Evolutionary conservation across 37 sponge, comb jelly and placozoan species (phyloP).

Genomic region (Lycopodina hypogea): DNA sequence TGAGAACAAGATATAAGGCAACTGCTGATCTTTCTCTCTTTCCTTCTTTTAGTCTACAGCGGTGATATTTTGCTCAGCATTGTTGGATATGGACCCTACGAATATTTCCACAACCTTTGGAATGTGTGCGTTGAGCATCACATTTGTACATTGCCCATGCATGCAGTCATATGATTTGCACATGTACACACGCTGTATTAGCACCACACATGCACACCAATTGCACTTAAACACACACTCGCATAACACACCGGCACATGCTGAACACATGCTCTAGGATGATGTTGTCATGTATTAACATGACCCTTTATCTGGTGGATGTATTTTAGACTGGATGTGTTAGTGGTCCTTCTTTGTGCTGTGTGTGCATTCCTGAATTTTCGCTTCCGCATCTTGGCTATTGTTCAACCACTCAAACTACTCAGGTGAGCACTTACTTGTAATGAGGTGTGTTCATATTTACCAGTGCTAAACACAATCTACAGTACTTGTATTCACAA

Average conservation of each 20-base stretch:
- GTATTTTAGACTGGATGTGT: constrained; percentile 29
- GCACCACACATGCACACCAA: not conserved
- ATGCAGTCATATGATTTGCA: too few species aligned
- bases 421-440: constrained; percentile 26
- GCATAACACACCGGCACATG: not conserved
- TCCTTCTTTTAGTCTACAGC: constrained; percentile 54
- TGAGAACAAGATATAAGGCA: not conserved
- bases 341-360: constrained; percentile 23
- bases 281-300: too few species aligned
- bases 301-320: not conserved
- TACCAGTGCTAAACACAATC: not conserved
- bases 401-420: constrained; percentile 32
- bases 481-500: not conserved
- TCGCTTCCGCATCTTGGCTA: constrained; percentile 13
- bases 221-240: not conserved
- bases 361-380: not conserved
- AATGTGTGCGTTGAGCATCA: constrained; percentile 49
- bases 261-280: too few species aligned
- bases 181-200: too few species aligned
- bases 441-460: not conserved
- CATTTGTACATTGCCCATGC: not conserved
- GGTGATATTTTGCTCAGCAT: constrained; percentile 66
- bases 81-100: constrained; percentile 48
- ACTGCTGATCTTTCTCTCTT: not conserved
- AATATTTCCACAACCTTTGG: constrained; percentile 73